Evolutionary conservation across 2,113 vertebrate genomes (phyloP), one percentile per base, ranked within the genome.

Genomic region (Bos javanicus): DNA sequence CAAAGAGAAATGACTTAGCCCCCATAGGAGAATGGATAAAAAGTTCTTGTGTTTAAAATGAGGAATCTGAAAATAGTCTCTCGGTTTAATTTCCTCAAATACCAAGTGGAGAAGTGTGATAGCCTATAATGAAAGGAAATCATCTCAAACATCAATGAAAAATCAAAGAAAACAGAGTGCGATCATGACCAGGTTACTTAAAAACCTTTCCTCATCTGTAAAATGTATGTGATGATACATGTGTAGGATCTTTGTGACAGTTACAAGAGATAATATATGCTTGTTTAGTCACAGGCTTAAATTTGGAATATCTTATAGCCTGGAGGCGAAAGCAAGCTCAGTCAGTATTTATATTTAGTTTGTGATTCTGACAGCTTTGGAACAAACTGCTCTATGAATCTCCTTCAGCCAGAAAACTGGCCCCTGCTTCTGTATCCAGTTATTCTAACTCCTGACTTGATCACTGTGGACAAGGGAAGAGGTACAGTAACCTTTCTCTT

Each of bases 281-380:
- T 48, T 67, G 1, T 95, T 88, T 82, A 91, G 43, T 88, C 6
- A 52, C 4, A 85, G n/a, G 30, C 6, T 90, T 93, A 91, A 91
- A 78, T 91, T 50, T 71, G 13, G n/a, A 95, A 39, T 81, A 59
- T 90, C 16, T 81, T 96, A 39, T 62, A 81, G 17, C 21, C 11
- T 87, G 21, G 28, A 92, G 12, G 23, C 14, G 2, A 11, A 76
- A 87, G 26, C 8, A 78, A 89, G 4, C 8, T 80, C 21, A 64
- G 23, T 84, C 48, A 91, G 19, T 86, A 62, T 86, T 93, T 94
- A 64, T 94, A 82, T 43, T 90, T 28, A 81, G 64, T 95, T 97
- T 94, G 21, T 83, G 33, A 54, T 91, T 64, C 28, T 94, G 28
- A 93, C 21, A 76, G 13, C 15, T 85, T 88, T 96, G 23, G 50